A percentile compares a stretch with the other conserved stretches of the same genome.
Evolutionary conservation across 2,113 vertebrate genomes (phyloP).

Genomic region (Oreochromis niloticus): DNA sequence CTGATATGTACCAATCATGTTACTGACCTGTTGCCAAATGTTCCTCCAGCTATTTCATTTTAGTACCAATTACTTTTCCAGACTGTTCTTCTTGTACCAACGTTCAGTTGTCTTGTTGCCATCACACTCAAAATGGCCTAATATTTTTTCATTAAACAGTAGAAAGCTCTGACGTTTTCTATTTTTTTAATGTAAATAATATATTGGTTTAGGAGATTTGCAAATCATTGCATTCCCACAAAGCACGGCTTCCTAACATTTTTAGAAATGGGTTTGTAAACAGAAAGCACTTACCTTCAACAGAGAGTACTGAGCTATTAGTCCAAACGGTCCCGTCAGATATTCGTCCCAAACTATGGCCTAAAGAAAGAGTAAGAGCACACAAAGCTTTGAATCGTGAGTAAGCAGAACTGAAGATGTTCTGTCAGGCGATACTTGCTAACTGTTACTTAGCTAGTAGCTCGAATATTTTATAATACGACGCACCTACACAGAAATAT

Average conservation of each 20-base stretch:
- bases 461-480: not conserved
- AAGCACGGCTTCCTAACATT: not conserved
- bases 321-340: slow-evolving; percentile 92
- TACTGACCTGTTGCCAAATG: not conserved
- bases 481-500: not conserved
- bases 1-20: not conserved
- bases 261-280: not conserved
- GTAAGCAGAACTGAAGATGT: not conserved
- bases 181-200: not conserved
- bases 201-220: not conserved
- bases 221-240: not conserved
- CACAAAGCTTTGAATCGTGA: not conserved
- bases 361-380: slow-evolving; percentile 56
- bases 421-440: not conserved
- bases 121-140: not conserved
- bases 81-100: not conserved
- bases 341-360: slow-evolving; percentile 99
- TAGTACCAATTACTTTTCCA: not conserved
- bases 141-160: not conserved
- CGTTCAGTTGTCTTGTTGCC: not conserved
- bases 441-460: not conserved
- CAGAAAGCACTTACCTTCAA: slow-evolving; percentile 79
- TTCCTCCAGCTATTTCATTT: not conserved
- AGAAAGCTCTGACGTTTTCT: not conserved
- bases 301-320: slow-evolving; percentile 95